Base-by-base conservation (phyloP, 2,113 vertebrate species). In the Nerophis ophidion region DNA sequence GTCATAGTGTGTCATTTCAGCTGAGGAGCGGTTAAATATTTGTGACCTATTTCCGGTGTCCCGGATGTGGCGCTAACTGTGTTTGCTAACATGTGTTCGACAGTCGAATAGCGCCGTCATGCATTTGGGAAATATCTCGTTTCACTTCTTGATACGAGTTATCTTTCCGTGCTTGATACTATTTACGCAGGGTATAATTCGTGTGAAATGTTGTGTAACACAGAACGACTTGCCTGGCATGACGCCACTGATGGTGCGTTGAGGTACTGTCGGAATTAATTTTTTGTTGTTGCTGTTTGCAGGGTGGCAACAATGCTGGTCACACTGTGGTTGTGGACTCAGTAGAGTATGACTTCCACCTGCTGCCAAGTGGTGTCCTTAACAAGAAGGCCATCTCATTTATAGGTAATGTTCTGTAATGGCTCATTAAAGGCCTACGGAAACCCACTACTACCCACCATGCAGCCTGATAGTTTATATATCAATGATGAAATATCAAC, bases 281-380 rank as follows among this genome's bases (percentile, higher is more conserved):
- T 11, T 70, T 17, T 11, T 42, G n/a, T 68, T 0, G 19, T 56
- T 36, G 40, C 40, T 12, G 82, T 86, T 48, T 65, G n/a, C 86
- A 92, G 90, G 91, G 91, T 14, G 91, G 91, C n/a, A 92, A 92
- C 69, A 93, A 93, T 15, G 91, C 91, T 0, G 91, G 90, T 33
- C 91, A 92, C 74, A 92, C 90, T 0, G 89, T 92, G 68, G 91
- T 93, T 3, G 91, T 92, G 78, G 91, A 91, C 63, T 58, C 74
- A 0, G 89, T 92, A 56, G 91, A 92, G 79, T 93, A 93, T 0
- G 82, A 92, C 66, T 93, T 93, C 53, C 91, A 92, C 71, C 82
- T 92, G 53, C 70, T 93, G 61, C 91, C 91, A 61, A 93, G 91
- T 1, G 91, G 91, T 0, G 90, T 93, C 15, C 87, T 93, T 65